Conservation (phyloP, 1,140 invertebrate species). For the Rhagoletis pomonella region DNA sequence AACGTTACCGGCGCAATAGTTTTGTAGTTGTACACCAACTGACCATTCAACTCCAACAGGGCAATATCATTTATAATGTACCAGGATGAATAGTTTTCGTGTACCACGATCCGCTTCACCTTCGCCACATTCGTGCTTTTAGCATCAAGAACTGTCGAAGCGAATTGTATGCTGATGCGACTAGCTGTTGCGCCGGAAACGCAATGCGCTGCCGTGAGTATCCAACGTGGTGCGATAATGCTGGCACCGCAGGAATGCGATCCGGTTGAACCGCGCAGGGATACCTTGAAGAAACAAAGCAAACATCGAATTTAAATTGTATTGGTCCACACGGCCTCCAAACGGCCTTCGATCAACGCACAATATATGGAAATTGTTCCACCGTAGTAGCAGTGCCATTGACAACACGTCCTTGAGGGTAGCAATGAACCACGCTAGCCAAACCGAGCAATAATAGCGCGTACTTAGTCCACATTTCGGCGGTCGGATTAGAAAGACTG, state of each 20-base stretch:
- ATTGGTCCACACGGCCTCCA: not conserved
- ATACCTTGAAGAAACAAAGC: constrained; percentile 61
- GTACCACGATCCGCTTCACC: constrained; percentile 68
- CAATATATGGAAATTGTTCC: constrained; percentile 67
- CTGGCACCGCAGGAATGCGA: constrained; percentile 78
- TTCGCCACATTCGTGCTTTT: constrained; percentile 64
- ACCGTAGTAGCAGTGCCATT: constrained; percentile 67
- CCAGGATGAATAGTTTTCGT: constrained; percentile 64
- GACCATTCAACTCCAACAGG: constrained; percentile 61
- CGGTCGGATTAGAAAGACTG: not conserved
- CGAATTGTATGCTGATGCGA: constrained; percentile 64
- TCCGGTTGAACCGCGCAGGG: constrained; percentile 63
- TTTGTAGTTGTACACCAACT: constrained; percentile 62
- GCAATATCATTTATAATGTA: constrained; percentile 67
- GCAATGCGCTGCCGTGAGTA: constrained; percentile 79
- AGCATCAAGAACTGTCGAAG: constrained; percentile 60
- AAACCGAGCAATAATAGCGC: not conserved
- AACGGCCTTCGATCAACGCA: constrained; percentile 55
- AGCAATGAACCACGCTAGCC: constrained; percentile 53
- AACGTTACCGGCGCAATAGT: constrained; percentile 64
- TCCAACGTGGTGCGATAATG: constrained; percentile 75
- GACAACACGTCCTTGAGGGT: constrained; percentile 63
- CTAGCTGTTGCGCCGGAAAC: constrained; percentile 66
- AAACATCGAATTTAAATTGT: not conserved
- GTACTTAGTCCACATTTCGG: constrained; percentile 9